Evolutionary conservation across 64 coral and sea anemone species (phyloP), one percentile per base, ranked within the genome.

Genomic region (Dendronephthya gigantea): DNA sequence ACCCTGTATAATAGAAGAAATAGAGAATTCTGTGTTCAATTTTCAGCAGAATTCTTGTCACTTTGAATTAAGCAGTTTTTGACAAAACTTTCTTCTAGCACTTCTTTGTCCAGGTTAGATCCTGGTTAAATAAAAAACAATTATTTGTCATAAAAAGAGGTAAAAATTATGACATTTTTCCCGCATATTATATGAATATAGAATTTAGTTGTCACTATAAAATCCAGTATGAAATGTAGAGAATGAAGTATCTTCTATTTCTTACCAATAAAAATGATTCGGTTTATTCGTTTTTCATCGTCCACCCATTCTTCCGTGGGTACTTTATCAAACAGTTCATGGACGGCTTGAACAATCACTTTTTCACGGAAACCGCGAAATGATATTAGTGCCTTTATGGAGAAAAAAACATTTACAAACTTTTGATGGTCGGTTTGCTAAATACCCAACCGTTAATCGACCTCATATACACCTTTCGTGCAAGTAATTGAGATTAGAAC

Each of bases 281-380:
- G 19, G 72, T 79, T 79, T 29, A 79, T 79, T 35, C 72, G 72
- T 79, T 79, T 33, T 39, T 79, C 72, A 35, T 19, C 30, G 15
- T 79, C 72, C 2, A 10, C 36, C 72, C 72, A 79, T 79, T 79
- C 36, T 39, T 79, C 72, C 2, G 72, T 79, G 7, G 72, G 10
- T 37, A 79, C 8, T 79, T 79, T 79, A 79, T 79, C 72, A 79
- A 79, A 79, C 13, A 79, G 25, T 79, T 79, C 72, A 79, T 79
- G 72, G 15, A 79, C 72, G 1, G 72, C 72, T 79, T 79, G 72
- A 36, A 79, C 72, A 79, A 79, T 79, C 9, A 79, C 72, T 79
- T 79, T 79, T 29, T 79, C 22, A 79, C 32, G 37, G 15, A 1
- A 79, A 79, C 36, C 72, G 36, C 36, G 72, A 36, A 79, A 79